Evolutionary conservation across 23 tunicate genomes (phyloP).

Genomic region (Aplidium turbinatum): DNA sequence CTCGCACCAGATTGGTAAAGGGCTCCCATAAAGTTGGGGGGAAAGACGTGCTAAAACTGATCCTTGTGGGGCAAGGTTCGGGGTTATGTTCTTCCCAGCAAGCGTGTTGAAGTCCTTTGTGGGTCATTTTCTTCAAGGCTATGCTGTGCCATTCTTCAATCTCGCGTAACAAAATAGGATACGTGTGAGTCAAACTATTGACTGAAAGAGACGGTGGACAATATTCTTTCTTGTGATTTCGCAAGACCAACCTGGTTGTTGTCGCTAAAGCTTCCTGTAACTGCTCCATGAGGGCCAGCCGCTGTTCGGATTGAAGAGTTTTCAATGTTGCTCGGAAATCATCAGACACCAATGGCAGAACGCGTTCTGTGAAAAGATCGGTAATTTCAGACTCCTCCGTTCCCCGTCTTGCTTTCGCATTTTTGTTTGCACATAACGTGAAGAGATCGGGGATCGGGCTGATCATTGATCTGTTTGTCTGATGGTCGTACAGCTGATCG

Average conservation of each 20-base stretch:
- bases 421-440: too few relatives aligned
- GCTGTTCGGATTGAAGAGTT: conserved; percentile 27
- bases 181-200: conserved; percentile 61
- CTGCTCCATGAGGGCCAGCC: conserved; percentile 37
- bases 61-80: conserved; percentile 16
- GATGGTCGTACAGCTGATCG: too few relatives aligned
- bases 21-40: conserved; percentile 75
- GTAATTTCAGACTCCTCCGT: neutral
- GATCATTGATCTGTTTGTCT: too few relatives aligned
- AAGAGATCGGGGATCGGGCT: too few relatives aligned
- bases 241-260: conserved; percentile 55
- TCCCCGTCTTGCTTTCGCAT: neutral
- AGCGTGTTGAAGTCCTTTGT: neutral
- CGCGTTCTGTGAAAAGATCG: conserved; percentile 30
- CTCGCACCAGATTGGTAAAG: conserved; percentile 35
- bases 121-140: conserved; percentile 58
- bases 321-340: conserved; percentile 26
- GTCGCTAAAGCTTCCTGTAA: conserved; percentile 48
- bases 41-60: conserved; percentile 49
- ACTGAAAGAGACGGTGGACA: conserved; percentile 56
- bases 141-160: conserved; percentile 52
- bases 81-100: conserved; percentile 45
- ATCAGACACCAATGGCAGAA: conserved; percentile 35
- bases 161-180: conserved; percentile 73
- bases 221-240: conserved; percentile 64